These are phyloP conservation scores for Amphiprion ocellaris DNA, from an alignment of 2,113 vertebrate species.

Conservation along the genomic window DNA sequence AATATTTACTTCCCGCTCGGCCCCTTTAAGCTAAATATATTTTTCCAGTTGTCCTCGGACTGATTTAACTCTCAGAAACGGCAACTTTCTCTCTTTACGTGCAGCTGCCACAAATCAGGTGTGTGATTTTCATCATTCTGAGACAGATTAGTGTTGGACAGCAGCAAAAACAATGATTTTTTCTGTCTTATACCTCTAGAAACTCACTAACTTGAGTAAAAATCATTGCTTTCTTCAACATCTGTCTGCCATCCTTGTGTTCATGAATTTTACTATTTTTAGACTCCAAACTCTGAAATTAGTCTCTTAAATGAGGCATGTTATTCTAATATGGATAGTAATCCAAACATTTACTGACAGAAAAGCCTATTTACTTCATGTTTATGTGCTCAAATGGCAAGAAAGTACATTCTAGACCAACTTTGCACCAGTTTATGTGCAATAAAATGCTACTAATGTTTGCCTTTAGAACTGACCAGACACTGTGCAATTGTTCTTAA, in stretches of 20 bases:
- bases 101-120: conserved; percentile 76
- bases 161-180: conserved; percentile 19
- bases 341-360: too few species aligned
- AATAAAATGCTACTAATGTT: too few species aligned
- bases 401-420: too few species aligned
- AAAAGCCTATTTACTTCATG: too few species aligned
- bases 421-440: too few species aligned
- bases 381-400: too few species aligned
- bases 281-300: background rate
- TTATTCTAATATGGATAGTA: too few species aligned
- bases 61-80: conserved; percentile 59
- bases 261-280: background rate
- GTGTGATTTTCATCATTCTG: conserved; percentile 63
- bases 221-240: background rate
- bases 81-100: conserved; percentile 30
- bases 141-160: conserved; percentile 6
- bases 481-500: too few species aligned
- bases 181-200: background rate
- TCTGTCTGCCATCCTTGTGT: too few species aligned
- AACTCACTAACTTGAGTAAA: background rate
- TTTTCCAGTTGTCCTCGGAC: conserved; percentile 35
- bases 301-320: conserved; percentile 35
- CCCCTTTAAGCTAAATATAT: conserved; percentile 72
- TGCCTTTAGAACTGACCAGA: too few species aligned
- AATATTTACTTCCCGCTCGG: conserved; percentile 64